Evolutionary conservation across 2,888 invertebrate species (phyloP).

Genomic region (Mylabris sibirica): DNA sequence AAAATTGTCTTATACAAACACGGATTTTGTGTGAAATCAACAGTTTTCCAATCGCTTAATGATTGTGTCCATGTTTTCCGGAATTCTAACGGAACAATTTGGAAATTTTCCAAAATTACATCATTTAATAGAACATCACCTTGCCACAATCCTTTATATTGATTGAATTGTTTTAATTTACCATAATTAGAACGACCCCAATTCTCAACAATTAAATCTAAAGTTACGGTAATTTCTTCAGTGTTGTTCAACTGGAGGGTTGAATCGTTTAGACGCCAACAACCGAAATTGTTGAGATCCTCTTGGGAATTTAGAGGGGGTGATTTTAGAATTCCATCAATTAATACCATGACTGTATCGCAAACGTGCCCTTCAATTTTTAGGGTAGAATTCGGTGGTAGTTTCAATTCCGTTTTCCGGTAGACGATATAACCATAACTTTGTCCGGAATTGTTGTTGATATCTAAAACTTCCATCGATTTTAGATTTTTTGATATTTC

Average conservation of each 20-base stretch:
- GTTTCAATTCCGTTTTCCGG: slow-evolving; percentile 54
- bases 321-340: slow-evolving; percentile 60
- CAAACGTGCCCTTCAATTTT: slow-evolving; percentile 58
- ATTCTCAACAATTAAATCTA: slow-evolving; percentile 71
- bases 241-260: slow-evolving; percentile 47
- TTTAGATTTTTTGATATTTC: slow-evolving; percentile 34
- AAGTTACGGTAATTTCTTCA: slow-evolving; percentile 40
- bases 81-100: slow-evolving; percentile 65
- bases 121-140: slow-evolving; percentile 62
- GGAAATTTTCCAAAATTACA: slow-evolving; percentile 58
- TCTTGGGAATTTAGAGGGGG: slow-evolving; percentile 43
- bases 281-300: slow-evolving; percentile 59
- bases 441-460: slow-evolving; percentile 63
- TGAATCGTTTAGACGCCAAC: slow-evolving; percentile 56
- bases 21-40: slow-evolving; percentile 70
- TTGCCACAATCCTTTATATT: slow-evolving; percentile 58
- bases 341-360: slow-evolving; percentile 64
- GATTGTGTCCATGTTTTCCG: slow-evolving; percentile 58
- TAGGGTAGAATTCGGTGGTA: slow-evolving; percentile 48
- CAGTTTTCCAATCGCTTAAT: slow-evolving; percentile 68
- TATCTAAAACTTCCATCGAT: slow-evolving; percentile 55
- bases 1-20: slow-evolving; percentile 63
- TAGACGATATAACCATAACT: slow-evolving; percentile 67
- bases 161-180: slow-evolving; percentile 57
- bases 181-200: slow-evolving; percentile 78